phyloP scores from a whole-genome alignment of 2,888 invertebrate species.

The Trypoxylon attenuatum region DNA sequence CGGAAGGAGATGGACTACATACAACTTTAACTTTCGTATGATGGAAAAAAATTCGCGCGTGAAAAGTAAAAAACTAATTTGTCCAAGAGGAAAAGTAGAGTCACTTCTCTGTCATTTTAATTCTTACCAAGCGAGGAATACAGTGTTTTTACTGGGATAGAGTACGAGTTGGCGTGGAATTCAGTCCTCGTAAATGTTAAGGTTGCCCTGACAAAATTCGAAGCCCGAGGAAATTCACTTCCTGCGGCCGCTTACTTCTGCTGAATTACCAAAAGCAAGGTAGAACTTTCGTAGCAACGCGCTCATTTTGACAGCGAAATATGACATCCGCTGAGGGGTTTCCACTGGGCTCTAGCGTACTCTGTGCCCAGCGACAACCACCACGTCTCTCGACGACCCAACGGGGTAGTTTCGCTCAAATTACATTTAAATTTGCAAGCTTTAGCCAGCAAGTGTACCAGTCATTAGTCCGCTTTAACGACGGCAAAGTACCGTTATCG shows the following conservation, averaged over 20 bases:
- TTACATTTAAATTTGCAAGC: constrained; percentile 51
- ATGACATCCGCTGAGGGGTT: constrained; percentile 37
- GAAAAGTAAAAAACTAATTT: no score
- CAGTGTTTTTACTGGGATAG: no score
- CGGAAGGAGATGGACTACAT: background rate
- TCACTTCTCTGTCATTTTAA: no score
- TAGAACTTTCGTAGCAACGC: constrained; percentile 35
- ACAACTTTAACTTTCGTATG: no score
- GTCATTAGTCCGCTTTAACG: constrained; percentile 44
- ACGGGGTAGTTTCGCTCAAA: constrained; percentile 45
- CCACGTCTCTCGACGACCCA: constrained; percentile 23
- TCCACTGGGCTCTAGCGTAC: constrained; percentile 8
- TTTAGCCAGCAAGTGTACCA: constrained; percentile 28
- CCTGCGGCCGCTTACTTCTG: constrained; percentile 16
- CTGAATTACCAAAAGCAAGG: constrained; percentile 25
- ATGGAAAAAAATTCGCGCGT: no score
- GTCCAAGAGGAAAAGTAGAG: no score
- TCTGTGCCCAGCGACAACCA: constrained; percentile 26
- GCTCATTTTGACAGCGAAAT: constrained; percentile 41
- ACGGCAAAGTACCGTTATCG: constrained; percentile 33
- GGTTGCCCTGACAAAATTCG: constrained; percentile 19
- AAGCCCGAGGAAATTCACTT: constrained; percentile 13
- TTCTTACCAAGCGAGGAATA: no score
- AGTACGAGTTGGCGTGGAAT: no score
- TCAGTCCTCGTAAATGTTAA: constrained; percentile 8